Percentiles rank a stretch among this genome's conserved stretches.
These are phyloP conservation scores for Struthidea cinerea DNA, from an alignment of 2,113 vertebrate genomes.

Conservation along the genomic window DNA sequence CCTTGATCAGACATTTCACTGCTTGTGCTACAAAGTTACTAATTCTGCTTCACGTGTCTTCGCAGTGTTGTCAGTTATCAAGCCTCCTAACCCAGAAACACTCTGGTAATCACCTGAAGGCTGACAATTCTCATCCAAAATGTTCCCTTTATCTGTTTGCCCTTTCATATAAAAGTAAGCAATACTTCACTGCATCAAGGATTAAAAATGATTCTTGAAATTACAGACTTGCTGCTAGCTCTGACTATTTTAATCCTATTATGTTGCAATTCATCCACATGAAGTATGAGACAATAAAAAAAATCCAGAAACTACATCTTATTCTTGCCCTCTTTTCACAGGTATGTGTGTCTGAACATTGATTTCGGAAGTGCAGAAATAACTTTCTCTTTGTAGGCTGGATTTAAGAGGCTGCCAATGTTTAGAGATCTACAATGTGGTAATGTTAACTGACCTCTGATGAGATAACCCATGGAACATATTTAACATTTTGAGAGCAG, in stretches of 20 bases:
- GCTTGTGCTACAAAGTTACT: not conserved
- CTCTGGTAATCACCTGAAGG: not conserved
- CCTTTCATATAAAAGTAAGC: not conserved
- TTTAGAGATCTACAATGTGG: not conserved
- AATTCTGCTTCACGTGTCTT: not conserved
- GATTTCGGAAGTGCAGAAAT: not conserved
- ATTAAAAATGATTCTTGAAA: not conserved
- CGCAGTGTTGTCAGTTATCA: not conserved
- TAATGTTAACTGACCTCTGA: not conserved
- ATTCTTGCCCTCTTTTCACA: not conserved
- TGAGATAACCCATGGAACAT: not conserved
- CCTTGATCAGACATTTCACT: not conserved
- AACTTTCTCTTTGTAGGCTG: not conserved
- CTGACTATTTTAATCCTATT: not conserved
- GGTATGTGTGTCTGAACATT: not conserved
- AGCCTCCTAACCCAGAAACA: not conserved
- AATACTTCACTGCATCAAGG: not conserved
- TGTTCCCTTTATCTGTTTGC: not conserved
- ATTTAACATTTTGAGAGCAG: not conserved
- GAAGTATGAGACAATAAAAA: not conserved
- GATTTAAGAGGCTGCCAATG: not conserved
- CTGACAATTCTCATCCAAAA: not conserved
- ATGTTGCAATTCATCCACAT: not conserved
- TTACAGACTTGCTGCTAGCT: not conserved
- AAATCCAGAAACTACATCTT: not conserved